A percentile compares a stretch with the other conserved stretches of the same genome.
phyloP scores from a whole-genome alignment of 2,113 vertebrate genomes.

The Heloderma charlesbogerti region DNA sequence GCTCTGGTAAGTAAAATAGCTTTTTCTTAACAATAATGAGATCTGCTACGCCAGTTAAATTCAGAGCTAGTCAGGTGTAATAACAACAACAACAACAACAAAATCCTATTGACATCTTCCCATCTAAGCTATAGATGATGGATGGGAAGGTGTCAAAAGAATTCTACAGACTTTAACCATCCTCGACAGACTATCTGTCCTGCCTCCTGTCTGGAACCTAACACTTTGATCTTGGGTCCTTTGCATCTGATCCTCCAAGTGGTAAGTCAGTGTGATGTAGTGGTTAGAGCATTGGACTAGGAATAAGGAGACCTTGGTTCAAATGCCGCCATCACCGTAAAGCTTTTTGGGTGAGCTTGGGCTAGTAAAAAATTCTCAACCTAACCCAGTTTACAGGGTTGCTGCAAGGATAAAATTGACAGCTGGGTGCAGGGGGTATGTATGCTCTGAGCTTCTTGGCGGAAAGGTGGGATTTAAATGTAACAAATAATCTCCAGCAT shows the following conservation, averaged over 20 bases:
- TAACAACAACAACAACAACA: no score
- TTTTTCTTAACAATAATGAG: not conserved
- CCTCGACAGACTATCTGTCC: not conserved
- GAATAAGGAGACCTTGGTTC: not conserved
- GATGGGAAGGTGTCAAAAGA: no score
- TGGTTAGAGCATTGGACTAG: not conserved
- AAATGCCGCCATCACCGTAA: not conserved
- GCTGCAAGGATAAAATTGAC: not conserved
- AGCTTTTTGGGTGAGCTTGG: not conserved
- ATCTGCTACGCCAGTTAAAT: not conserved
- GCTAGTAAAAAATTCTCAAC: not conserved
- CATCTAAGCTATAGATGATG: not conserved
- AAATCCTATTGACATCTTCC: not conserved
- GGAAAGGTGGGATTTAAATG: not conserved
- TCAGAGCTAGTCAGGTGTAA: not conserved
- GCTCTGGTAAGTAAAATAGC: not conserved
- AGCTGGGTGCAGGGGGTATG: no score
- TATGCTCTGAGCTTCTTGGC: no score
- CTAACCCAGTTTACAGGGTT: not conserved
- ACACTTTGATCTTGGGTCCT: not conserved
- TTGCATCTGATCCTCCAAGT: not conserved
- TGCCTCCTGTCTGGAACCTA: not conserved
- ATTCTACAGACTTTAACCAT: not conserved
- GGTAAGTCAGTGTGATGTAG: not conserved
- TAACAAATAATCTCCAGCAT: no score